Evolutionary conservation across 2,113 vertebrate species (phyloP), one percentile per base, ranked within the genome.

Genomic region (Myotis brandtii): DNA sequence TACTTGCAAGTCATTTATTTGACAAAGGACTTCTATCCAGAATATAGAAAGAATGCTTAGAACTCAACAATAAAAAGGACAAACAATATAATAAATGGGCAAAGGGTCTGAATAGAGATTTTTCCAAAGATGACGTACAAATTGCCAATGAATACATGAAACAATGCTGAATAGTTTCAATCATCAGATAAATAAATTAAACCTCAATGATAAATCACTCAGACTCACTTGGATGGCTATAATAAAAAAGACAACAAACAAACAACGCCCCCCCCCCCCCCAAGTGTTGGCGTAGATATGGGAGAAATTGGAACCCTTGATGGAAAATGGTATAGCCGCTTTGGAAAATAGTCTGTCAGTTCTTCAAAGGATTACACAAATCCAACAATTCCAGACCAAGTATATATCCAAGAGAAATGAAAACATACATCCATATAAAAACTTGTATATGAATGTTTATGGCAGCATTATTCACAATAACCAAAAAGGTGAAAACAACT

Each of bases 141-240:
- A 48, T 32, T 81, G 12, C n/a, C 16, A 86, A 75, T 50, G 81
- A 87, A 40, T 12, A 69, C 14, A 56, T 23, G 66, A 72, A 94
- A 84, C 20, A 40, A 92, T 89, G 37, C 20, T 80, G 80, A 72
- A 59, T 3, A 73, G 79, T 6, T 75, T 70, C 75, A 86, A 8
- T 32, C 16, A 83, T 64, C 67, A 91, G 32, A 18, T 16, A 95
- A 64, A 72, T 81, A 56, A 87, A 83, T 83, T 50, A 84, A 93
- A 77, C 25, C 43, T 93, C 37, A 80, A 27, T 84, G 46, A 88
- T 64, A 21, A 80, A 34, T 52, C 20, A 84, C 25, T 48, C 40
- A 76, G 7, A 56, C 25, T 8, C 17, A 72, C 12, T 48, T 23
- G 13, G 34, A 43, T 52, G 13, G 37, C 37, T 90, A 48, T 37